A percentile compares a stretch with the other conserved stretches of the same genome.
These are phyloP conservation scores for Lophius americanus DNA, from an alignment of 2,797 vertebrate genomes.

Conservation along the genomic window DNA sequence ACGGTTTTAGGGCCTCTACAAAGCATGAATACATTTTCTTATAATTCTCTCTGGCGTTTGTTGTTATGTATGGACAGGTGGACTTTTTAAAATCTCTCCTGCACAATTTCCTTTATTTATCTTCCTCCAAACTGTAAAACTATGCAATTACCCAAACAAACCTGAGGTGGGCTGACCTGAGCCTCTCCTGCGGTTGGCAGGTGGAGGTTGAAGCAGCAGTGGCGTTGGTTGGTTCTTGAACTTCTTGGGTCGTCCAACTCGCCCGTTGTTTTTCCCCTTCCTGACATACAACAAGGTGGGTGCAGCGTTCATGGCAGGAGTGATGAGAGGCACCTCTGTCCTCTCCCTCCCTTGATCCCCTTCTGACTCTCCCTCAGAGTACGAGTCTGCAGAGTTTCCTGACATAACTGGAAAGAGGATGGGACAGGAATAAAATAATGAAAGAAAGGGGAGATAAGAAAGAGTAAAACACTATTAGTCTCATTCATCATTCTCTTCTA, in stretches of 20 bases:
- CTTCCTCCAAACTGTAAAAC: not conserved
- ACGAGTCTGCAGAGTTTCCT: slow-evolving; percentile 84
- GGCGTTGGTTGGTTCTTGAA: slow-evolving; percentile 59
- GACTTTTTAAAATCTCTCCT: not conserved
- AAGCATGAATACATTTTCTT: too few species aligned
- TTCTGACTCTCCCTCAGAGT: slow-evolving; percentile 83
- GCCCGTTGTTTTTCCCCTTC: slow-evolving; percentile 76
- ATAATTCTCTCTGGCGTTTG: too few species aligned
- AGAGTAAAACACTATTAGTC: slow-evolving; percentile 11
- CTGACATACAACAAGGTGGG: slow-evolving; percentile 75
- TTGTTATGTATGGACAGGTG: too few species aligned
- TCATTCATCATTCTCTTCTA: not conserved
- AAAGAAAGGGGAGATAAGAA: not conserved
- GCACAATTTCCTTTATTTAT: not conserved
- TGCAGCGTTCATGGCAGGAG: slow-evolving; percentile 38
- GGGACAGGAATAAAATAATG: not conserved
- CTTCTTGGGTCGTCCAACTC: slow-evolving; percentile 79
- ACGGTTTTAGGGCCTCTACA: too few species aligned
- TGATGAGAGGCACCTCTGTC: slow-evolving; percentile 27
- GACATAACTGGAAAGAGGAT: slow-evolving; percentile 79
- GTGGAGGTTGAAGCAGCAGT: slow-evolving; percentile 20
- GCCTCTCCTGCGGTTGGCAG: slow-evolving; percentile 71
- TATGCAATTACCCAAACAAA: slow-evolving; percentile 27
- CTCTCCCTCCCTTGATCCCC: slow-evolving; percentile 78
- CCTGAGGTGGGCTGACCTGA: slow-evolving; percentile 74